phyloP scores from a whole-genome alignment of 2,113 vertebrate genomes.

The Brachionichthys hirsutus region DNA sequence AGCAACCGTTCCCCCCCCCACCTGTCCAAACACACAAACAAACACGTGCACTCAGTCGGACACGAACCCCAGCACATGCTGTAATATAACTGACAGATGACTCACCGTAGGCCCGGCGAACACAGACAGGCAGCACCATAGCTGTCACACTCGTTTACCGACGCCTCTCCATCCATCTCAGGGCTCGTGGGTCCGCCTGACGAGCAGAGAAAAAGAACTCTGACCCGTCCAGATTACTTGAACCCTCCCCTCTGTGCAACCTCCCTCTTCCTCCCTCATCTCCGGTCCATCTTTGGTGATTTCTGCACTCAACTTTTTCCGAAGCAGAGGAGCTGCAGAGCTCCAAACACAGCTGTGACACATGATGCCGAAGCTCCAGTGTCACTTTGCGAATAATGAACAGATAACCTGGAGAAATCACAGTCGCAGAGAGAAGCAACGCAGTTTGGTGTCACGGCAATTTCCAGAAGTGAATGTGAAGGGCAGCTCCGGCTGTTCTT shows the following conservation, averaged over 20 bases:
- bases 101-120: slow-evolving; percentile 19
- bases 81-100: slow-evolving; percentile 36
- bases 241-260: slow-evolving; percentile 2
- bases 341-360: slow-evolving; percentile 7
- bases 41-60: slow-evolving; percentile 10
- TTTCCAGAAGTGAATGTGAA: slow-evolving; percentile 31
- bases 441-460: slow-evolving; percentile 26
- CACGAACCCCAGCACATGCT: no score
- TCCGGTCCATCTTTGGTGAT: slow-evolving; percentile 9
- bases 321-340: slow-evolving; percentile 21
- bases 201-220: slow-evolving; percentile 23
- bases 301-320: slow-evolving; percentile 11
- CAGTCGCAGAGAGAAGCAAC: slow-evolving; percentile 30
- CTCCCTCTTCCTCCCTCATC: not conserved
- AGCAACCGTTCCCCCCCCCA: not conserved
- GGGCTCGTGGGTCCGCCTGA: slow-evolving; percentile 18
- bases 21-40: slow-evolving; percentile 3
- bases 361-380: slow-evolving; percentile 13
- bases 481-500: slow-evolving; percentile 31
- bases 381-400: slow-evolving; percentile 37
- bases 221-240: slow-evolving; percentile 38
- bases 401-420: slow-evolving; percentile 50
- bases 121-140: slow-evolving; percentile 7
- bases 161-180: slow-evolving; percentile 37
- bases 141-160: slow-evolving; percentile 50